phyloP scores from a whole-genome alignment of 2,888 invertebrate genomes.

The Phalangium opilio region DNA sequence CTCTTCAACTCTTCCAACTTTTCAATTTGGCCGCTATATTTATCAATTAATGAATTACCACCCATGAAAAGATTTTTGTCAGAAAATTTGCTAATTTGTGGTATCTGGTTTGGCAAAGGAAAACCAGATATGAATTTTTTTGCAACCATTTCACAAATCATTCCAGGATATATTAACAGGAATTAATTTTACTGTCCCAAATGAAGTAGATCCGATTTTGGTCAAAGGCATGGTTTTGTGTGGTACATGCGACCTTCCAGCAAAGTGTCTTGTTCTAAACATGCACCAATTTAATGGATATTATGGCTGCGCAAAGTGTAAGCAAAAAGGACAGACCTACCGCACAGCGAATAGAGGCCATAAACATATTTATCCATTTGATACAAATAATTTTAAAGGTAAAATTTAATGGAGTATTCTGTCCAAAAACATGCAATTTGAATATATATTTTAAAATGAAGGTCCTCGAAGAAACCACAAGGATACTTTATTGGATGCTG shows the following conservation, averaged over 20 bases:
- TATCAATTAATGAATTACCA: constrained; percentile 5
- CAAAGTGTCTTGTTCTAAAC: constrained; percentile 7
- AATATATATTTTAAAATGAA: no score
- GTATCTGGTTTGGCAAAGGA: constrained; percentile 5
- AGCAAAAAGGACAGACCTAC: constrained; percentile 3
- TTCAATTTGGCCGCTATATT: constrained; percentile 6
- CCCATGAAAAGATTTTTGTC: not conserved
- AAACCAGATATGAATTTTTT: constrained; percentile 6
- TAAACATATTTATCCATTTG: no score
- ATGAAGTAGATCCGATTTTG: not conserved
- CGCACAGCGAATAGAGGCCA: no score
- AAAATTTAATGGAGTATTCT: no score
- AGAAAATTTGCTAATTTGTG: not conserved
- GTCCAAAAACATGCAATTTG: no score
- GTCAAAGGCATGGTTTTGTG: constrained; percentile 2
- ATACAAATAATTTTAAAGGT: no score
- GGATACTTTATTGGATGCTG: no score
- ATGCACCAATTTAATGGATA: constrained; percentile 7
- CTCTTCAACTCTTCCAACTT: constrained; percentile 3
- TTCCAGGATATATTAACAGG: no score
- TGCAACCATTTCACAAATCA: not conserved
- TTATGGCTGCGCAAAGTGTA: constrained; percentile 5
- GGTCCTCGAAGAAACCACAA: no score
- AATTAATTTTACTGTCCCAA: no score
- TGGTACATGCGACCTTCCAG: constrained; percentile 7